Evolutionary conservation across 2,113 vertebrate species (phyloP).

Genomic region (Xiphophorus couchianus): DNA sequence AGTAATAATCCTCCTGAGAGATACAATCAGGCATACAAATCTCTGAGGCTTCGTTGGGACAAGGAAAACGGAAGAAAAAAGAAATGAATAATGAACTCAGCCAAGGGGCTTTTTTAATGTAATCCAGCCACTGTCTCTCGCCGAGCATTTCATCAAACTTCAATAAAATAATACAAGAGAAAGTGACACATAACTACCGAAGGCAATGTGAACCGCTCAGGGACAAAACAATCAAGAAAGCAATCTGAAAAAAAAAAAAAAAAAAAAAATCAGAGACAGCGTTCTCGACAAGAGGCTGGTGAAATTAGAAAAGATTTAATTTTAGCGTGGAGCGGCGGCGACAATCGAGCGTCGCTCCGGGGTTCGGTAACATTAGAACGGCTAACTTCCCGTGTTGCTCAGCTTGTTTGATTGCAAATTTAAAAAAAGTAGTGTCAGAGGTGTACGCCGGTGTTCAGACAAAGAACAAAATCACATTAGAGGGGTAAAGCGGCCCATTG

Average conservation of each 20-base stretch:
- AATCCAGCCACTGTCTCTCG: slow-evolving; percentile 68
- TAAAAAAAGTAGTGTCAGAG: slow-evolving; percentile 68
- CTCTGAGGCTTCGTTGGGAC: slow-evolving; percentile 52
- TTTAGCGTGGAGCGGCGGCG: slow-evolving; percentile 35
- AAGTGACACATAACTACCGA: slow-evolving; percentile 75
- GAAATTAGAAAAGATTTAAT: slow-evolving; percentile 76
- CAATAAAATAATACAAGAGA: slow-evolving; percentile 70
- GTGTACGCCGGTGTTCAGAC: slow-evolving; percentile 71
- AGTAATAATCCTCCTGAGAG: slow-evolving; percentile 54
- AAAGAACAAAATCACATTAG: slow-evolving; percentile 76
- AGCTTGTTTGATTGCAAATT: slow-evolving; percentile 72
- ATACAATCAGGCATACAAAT: slow-evolving; percentile 63
- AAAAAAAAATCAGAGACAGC: slow-evolving; percentile 59
- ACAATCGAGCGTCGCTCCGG: slow-evolving; percentile 59
- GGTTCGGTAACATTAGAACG: slow-evolving; percentile 50
- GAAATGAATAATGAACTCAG: slow-evolving; percentile 60
- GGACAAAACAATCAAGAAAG: slow-evolving; percentile 76
- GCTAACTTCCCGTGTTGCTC: slow-evolving; percentile 52
- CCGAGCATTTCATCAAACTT: slow-evolving; percentile 68
- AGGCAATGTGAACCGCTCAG: slow-evolving; percentile 56
- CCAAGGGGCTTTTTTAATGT: slow-evolving; percentile 67
- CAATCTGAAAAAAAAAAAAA: slow-evolving; percentile 68
- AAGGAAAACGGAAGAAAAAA: slow-evolving; percentile 12
- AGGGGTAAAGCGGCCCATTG: slow-evolving; percentile 49
- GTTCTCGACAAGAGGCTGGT: slow-evolving; percentile 64